phyloP scores from a whole-genome alignment of 2,113 vertebrate species.

The Atherinomorus stipes region DNA sequence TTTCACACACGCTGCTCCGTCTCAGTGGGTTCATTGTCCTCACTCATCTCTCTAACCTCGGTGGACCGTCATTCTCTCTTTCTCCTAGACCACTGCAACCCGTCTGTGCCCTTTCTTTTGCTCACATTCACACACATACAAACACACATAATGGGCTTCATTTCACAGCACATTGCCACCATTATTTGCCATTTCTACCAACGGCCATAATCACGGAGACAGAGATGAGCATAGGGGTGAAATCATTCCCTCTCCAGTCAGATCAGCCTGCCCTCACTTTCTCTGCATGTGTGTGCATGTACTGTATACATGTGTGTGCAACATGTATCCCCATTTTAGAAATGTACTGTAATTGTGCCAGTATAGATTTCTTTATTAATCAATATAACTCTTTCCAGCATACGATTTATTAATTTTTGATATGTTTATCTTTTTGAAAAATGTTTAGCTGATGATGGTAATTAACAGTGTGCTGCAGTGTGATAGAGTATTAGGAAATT shows the following conservation, averaged over 20 bases:
- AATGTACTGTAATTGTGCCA: neutral
- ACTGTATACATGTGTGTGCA: neutral
- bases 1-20: constrained; percentile 9
- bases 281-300: constrained; percentile 4
- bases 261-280: constrained; percentile 53
- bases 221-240: constrained; percentile 60
- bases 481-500: constrained; percentile 3
- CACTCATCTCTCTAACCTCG: constrained; percentile 54
- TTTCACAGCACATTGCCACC: constrained; percentile 77
- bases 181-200: constrained; percentile 75
- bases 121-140: constrained; percentile 34
- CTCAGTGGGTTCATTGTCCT: constrained; percentile 53
- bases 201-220: constrained; percentile 67
- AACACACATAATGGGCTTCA: constrained; percentile 61
- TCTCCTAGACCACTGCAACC: constrained; percentile 1
- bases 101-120: neutral
- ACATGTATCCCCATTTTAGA: neutral
- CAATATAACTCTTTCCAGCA: neutral
- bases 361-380: neutral
- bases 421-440: too few relatives aligned
- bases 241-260: constrained; percentile 63
- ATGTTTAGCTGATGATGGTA: neutral
- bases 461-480: neutral
- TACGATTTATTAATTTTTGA: too few relatives aligned
- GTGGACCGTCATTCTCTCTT: constrained; percentile 8